phyloP scores from a whole-genome alignment of 2,113 vertebrate species.

The Osmerus mordax region DNA sequence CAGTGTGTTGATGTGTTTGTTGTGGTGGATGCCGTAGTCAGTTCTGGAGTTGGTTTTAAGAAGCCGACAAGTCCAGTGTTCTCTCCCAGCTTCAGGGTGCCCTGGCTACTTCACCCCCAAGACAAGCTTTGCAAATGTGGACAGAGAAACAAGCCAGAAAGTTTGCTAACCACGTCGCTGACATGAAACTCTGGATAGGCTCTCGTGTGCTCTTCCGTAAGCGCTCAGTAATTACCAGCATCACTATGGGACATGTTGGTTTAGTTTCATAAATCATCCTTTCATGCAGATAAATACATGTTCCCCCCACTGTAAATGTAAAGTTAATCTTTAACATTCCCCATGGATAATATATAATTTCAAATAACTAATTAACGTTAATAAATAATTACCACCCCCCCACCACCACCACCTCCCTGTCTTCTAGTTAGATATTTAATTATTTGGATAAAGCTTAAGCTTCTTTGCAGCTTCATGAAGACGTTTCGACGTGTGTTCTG shows the following conservation, averaged over 20 bases:
- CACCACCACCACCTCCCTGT: too few species aligned
- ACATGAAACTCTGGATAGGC: not conserved
- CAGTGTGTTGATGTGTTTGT: too few species aligned
- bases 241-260: not conserved
- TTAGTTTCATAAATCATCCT: not conserved
- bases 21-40: too few species aligned
- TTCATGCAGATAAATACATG: not conserved
- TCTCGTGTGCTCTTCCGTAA: not conserved
- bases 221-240: not conserved
- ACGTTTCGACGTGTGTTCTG: slow-evolving; percentile 5
- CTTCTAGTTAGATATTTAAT: slow-evolving; percentile 9
- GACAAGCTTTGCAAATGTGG: not conserved
- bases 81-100: not conserved
- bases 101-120: not conserved
- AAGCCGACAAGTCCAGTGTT: too few species aligned
- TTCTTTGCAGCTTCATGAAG: slow-evolving; percentile 27
- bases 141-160: not conserved
- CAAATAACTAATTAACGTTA: not conserved
- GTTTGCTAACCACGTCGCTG: not conserved
- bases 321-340: slow-evolving; percentile 14
- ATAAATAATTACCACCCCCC: too few species aligned
- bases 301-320: not conserved
- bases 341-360: slow-evolving; percentile 15
- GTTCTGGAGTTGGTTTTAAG: too few species aligned
- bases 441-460: slow-evolving; percentile 11